Evolutionary conservation across 2,797 vertebrate genomes (phyloP).

Genomic region (Coregonus sp.): DNA sequence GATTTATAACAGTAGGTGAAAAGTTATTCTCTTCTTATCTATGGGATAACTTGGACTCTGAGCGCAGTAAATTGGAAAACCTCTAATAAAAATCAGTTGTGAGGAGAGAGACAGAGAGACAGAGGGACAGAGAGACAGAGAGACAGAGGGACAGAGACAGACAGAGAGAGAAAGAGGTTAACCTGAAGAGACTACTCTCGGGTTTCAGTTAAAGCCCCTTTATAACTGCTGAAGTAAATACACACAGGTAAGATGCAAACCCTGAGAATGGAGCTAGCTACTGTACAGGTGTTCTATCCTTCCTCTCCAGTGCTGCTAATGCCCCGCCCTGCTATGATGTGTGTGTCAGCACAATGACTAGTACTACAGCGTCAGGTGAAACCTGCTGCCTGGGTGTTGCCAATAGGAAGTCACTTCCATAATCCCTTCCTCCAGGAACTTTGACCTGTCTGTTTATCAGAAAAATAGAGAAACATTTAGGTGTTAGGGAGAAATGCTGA

Average conservation of each 20-base stretch:
- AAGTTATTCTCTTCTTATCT: background rate
- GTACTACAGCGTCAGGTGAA: conserved; percentile 35
- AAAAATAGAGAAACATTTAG: background rate
- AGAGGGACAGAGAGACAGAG: background rate
- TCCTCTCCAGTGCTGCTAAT: conserved; percentile 2
- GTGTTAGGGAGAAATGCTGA: background rate
- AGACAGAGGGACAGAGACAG: background rate
- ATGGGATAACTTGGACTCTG: background rate
- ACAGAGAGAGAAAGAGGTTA: background rate
- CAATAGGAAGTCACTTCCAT: conserved; percentile 26
- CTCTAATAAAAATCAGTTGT: background rate
- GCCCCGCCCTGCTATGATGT: conserved; percentile 46
- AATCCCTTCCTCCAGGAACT: conserved; percentile 39
- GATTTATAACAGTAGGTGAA: background rate
- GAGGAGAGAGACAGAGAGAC: background rate
- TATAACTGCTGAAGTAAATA: background rate
- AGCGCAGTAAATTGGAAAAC: background rate
- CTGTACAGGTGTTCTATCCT: conserved; percentile 2
- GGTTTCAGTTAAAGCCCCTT: background rate
- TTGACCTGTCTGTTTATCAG: conserved; percentile 30
- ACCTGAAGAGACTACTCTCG: background rate
- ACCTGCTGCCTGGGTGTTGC: conserved; percentile 57
- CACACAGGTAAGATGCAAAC: conserved; percentile 17
- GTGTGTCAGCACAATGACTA: conserved; percentile 41
- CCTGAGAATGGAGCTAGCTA: conserved; percentile 7